Evolutionary conservation across 1,140 invertebrate genomes (phyloP).

Genomic region (Daktulosphaira vitifoliae): DNA sequence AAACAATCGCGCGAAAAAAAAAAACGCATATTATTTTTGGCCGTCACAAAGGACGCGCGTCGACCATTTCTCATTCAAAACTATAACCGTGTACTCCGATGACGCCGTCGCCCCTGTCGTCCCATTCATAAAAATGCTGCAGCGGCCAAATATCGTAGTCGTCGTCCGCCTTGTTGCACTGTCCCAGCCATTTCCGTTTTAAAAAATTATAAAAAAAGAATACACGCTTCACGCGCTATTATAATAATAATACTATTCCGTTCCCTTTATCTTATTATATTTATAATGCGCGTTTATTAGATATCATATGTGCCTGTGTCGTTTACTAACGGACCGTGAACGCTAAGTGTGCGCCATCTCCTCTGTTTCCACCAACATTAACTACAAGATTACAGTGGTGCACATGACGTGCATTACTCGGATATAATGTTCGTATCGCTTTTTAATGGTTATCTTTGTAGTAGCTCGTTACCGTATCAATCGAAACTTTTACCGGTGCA

Average conservation of each 20-base stretch:
- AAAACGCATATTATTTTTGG: constrained; percentile 29
- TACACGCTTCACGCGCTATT: constrained; percentile 12
- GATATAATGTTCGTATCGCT: neutral
- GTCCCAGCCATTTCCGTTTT: constrained; percentile 11
- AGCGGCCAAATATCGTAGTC: too few relatives aligned
- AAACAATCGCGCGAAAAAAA: too few relatives aligned
- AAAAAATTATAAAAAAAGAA: too few relatives aligned
- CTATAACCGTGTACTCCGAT: neutral
- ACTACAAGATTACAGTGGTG: constrained; percentile 10
- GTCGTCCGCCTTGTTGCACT: neutral
- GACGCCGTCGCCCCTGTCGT: neutral
- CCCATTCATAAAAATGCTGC: constrained; percentile 25
- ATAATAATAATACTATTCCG: constrained; percentile 8
- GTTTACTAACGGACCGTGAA: constrained; percentile 26
- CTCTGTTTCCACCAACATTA: too few relatives aligned
- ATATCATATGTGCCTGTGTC: neutral
- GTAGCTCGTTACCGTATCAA: too few relatives aligned
- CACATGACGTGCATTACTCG: neutral
- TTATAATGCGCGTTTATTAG: too few relatives aligned
- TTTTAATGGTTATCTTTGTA: too few relatives aligned
- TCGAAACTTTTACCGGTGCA: too few relatives aligned
- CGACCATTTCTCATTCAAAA: too few relatives aligned
- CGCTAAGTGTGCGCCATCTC: constrained; percentile 23
- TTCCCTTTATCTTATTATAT: neutral
- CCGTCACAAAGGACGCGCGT: constrained; percentile 17